Evolutionary conservation across 2,888 invertebrate species (phyloP), one percentile per base, ranked within the genome.

Genomic region (Dusona sp.): DNA sequence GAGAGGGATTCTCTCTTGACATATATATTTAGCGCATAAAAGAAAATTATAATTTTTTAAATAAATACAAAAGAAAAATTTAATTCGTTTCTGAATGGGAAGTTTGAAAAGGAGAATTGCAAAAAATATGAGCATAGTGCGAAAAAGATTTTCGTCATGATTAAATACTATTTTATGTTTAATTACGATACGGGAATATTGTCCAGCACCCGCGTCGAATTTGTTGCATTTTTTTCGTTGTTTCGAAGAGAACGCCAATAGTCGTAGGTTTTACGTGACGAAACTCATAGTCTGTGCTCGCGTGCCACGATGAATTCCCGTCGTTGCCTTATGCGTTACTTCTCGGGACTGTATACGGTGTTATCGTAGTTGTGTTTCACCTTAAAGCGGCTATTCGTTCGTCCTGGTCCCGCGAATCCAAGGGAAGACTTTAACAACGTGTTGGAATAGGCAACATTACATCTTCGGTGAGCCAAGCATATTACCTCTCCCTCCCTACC

Each of bases 371-470:
- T 61, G 29, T 64, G 48, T 57, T 64, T 73, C 65, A 74, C 78
- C 81, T 75, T 79, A 84, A 82, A 84, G 65, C 36, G 25, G 78
- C 80, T 72, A 57, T 70, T 38, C 75, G 61, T 29, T 75, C 65
- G 65, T 78, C 42, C 70, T 75, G 73, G 78, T 70, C 22, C 48
- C 48, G n/a, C 61, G 78, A 84, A 57, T 73, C 81, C 54, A 83
- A 57, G 65, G 67, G 79, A 74, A 70, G 48, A 72, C 64, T 70
- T 51, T 68, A 75, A 83, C 75, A 72, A 83, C 83, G 81, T 73
- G 78, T 82, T 84, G 81, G 79, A 86, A 86, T 86, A 86, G 86
- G 86, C 84, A 64, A 84, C 79, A 75, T 75, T 38, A 80, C 77
- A 79, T 81, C 67, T 72, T 72, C 54, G 42, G 22, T 68, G 68